A percentile compares a stretch with the other conserved stretches of the same genome.
Evolutionary conservation across 2,888 invertebrate species (phyloP).

Genomic region (Mimas tiliae): DNA sequence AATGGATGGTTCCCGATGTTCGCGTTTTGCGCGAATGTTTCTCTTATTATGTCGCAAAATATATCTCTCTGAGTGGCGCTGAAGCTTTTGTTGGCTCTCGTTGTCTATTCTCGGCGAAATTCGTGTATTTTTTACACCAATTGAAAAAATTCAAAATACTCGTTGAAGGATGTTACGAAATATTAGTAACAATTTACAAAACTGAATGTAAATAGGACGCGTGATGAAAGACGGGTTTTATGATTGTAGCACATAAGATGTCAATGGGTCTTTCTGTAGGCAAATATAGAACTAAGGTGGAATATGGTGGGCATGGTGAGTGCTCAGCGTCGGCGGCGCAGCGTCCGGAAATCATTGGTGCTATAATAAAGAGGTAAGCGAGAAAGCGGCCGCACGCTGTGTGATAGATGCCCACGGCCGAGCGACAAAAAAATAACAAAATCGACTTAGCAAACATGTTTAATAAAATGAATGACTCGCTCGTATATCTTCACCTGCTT

Average conservation of each 20-base stretch:
- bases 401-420: slow-evolving; percentile 79
- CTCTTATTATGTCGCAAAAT: slow-evolving; percentile 66
- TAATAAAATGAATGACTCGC: slow-evolving; percentile 83
- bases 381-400: slow-evolving; percentile 81
- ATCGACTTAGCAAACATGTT: slow-evolving; percentile 84
- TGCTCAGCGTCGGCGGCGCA: slow-evolving; percentile 33
- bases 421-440: slow-evolving; percentile 81
- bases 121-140: slow-evolving; percentile 34
- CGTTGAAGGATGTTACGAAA: neutral
- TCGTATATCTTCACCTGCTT: slow-evolving; percentile 85
- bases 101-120: slow-evolving; percentile 31
- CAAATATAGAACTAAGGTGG: slow-evolving; percentile 44
- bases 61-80: slow-evolving; percentile 47
- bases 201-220: neutral
- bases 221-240: neutral
- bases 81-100: slow-evolving; percentile 44
- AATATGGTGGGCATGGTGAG: slow-evolving; percentile 33
- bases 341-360: slow-evolving; percentile 79
- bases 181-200: neutral
- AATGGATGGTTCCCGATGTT: slow-evolving; percentile 65
- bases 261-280: slow-evolving; percentile 37
- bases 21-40: slow-evolving; percentile 69
- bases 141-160: slow-evolving; percentile 11
- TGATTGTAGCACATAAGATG: slow-evolving; percentile 1
- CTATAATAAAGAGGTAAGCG: slow-evolving; percentile 78